Evolutionary conservation across 2,113 vertebrate genomes (phyloP).

Genomic region (Gavia stellata): DNA sequence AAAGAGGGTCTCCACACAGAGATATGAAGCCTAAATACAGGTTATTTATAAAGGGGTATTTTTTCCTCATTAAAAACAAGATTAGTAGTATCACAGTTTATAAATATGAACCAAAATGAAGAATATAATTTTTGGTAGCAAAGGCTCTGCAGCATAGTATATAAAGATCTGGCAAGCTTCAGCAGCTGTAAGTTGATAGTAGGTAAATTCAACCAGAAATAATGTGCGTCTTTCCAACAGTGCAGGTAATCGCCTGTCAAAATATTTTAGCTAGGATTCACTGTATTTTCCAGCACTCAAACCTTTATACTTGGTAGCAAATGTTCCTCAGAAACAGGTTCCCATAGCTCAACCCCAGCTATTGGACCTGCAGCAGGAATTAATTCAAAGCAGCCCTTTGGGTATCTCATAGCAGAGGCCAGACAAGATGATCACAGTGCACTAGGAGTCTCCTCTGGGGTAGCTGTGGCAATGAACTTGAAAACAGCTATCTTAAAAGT

Average conservation of each 20-base stretch:
- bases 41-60: background rate
- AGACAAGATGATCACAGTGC: conserved; percentile 21
- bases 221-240: background rate
- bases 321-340: background rate
- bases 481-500: conserved; percentile 41
- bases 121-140: background rate
- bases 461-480: conserved; percentile 47
- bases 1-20: background rate
- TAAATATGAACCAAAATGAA: background rate
- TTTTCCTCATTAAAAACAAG: background rate
- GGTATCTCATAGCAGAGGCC: background rate
- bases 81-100: background rate
- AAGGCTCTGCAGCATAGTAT: background rate
- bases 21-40: background rate
- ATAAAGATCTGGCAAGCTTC: background rate
- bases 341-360: background rate
- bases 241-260: conserved; percentile 30
- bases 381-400: conserved; percentile 18
- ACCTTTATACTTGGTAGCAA: background rate
- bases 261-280: conserved; percentile 1
- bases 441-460: background rate
- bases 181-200: background rate
- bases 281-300: background rate
- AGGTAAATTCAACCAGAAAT: conserved; percentile 21
- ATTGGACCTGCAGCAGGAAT: background rate